Evolutionary conservation across 2,797 vertebrate species (phyloP).

Genomic region (Myiotriccus ornatus): DNA sequence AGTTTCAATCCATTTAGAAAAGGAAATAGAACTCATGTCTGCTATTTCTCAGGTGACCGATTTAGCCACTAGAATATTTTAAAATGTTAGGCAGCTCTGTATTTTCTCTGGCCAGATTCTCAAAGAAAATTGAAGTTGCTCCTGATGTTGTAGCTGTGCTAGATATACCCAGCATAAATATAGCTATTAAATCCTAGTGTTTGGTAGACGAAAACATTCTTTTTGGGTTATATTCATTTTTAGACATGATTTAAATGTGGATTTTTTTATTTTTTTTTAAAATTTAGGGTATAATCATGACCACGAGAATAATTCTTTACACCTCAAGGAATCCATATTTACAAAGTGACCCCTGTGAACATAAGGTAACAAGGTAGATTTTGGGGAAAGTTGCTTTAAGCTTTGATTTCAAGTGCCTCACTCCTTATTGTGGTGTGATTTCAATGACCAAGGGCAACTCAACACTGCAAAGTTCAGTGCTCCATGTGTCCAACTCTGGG

Average conservation of each 20-base stretch:
- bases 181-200: background rate
- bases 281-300: background rate
- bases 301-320: background rate
- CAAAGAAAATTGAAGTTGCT: background rate
- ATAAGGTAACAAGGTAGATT: background rate
- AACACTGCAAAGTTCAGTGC: background rate
- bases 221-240: background rate
- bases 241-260: background rate
- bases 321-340: background rate
- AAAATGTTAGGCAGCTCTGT: background rate
- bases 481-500: background rate
- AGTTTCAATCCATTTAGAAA: background rate
- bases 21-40: background rate
- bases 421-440: fast-evolving
- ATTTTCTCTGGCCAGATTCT: background rate
- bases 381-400: background rate
- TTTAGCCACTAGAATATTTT: background rate
- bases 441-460: background rate
- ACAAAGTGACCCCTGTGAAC: background rate
- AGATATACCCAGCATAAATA: background rate
- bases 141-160: background rate
- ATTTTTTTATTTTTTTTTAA: background rate
- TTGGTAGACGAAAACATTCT: background rate
- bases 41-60: background rate
- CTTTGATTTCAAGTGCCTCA: background rate